These are phyloP conservation scores for Acanthosoma haemorrhoidale DNA, from an alignment of 2,888 invertebrate species.

Conservation along the genomic window DNA sequence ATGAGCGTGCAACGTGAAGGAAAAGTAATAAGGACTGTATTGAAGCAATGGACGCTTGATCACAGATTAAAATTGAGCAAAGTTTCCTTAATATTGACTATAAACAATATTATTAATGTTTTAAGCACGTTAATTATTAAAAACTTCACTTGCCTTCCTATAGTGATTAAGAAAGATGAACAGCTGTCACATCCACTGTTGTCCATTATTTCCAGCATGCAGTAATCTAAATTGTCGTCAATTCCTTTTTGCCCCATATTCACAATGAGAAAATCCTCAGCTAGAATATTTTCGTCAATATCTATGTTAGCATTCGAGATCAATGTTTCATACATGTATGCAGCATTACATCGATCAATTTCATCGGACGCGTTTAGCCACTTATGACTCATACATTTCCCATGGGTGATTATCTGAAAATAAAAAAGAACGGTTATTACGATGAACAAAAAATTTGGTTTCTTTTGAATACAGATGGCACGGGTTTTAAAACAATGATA, in stretches of 20 bases:
- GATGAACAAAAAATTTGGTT: too few relatives aligned
- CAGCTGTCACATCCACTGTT: background rate
- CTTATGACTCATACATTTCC: slow-evolving; percentile 12
- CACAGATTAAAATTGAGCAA: too few relatives aligned
- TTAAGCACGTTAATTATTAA: too few relatives aligned
- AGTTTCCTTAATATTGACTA: too few relatives aligned
- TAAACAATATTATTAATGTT: too few relatives aligned
- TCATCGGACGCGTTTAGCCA: slow-evolving; percentile 18
- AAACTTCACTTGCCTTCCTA: slow-evolving; percentile 36
- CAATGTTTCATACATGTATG: slow-evolving; percentile 12
- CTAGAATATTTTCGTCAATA: slow-evolving; percentile 52
- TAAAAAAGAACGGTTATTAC: too few relatives aligned
- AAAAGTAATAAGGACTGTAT: too few relatives aligned
- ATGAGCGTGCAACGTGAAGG: too few relatives aligned
- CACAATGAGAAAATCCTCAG: slow-evolving; percentile 58
- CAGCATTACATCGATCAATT: background rate
- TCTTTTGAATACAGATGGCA: too few relatives aligned
- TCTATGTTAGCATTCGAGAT: slow-evolving; percentile 52
- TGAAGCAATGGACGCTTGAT: too few relatives aligned
- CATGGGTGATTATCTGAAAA: slow-evolving; percentile 25
- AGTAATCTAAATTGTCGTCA: slow-evolving; percentile 34
- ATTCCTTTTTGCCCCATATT: slow-evolving; percentile 67
- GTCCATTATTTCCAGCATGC: background rate
- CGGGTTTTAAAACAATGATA: too few relatives aligned
- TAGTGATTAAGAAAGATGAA: slow-evolving; percentile 16